Percentiles rank a stretch among this genome's conserved stretches.
Evolutionary conservation across 2,113 vertebrate species (phyloP).

Genomic region (Raja brachyura): DNA sequence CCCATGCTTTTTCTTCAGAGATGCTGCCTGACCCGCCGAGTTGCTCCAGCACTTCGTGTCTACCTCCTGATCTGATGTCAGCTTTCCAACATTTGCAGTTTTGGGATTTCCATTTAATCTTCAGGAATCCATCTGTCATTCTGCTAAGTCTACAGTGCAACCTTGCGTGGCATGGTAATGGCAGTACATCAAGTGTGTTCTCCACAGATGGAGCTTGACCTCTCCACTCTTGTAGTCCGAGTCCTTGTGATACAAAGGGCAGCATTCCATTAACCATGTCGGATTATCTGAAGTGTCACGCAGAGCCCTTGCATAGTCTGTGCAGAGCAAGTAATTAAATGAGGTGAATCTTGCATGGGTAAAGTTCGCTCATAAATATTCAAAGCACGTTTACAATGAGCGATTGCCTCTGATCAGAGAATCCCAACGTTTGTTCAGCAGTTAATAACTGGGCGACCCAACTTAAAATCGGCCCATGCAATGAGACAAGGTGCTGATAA

Average conservation of each 20-base stretch:
- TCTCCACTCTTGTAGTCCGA: not conserved
- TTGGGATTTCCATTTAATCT: no score
- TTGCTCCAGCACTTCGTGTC: no score
- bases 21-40: no score
- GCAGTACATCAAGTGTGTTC: not conserved
- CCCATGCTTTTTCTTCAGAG: no score
- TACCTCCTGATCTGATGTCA: no score
- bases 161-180: not conserved
- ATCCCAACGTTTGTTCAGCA: not conserved
- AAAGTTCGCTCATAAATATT: not conserved
- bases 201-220: not conserved
- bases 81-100: no score
- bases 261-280: no score
- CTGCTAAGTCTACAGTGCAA: not conserved
- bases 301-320: not conserved
- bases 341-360: not conserved
- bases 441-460: not conserved
- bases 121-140: not conserved
- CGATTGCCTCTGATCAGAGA: not conserved
- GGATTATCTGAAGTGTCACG: not conserved
- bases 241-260: no score
- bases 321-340: conserved; percentile 7
- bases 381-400: not conserved
- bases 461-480: not conserved
- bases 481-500: not conserved